Base-by-base conservation (phyloP, 2,113 vertebrate genomes). In the Ammodramus savannarum region DNA sequence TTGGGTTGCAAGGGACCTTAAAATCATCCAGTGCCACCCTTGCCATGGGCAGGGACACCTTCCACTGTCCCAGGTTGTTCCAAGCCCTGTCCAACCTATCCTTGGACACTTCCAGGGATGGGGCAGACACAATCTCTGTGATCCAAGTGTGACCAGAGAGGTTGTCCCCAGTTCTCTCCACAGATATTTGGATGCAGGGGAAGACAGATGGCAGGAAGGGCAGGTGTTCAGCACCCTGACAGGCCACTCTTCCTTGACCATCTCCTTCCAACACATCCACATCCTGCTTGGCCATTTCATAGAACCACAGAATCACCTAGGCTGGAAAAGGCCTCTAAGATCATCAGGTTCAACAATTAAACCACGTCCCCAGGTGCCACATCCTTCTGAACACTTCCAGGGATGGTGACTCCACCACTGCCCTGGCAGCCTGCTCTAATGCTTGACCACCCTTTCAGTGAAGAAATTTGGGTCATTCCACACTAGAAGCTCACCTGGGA, bases 191-290 rank as follows among this genome's bases (percentile, higher is more conserved):
- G 15, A 31, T 66, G 26, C 49, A 22, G 16, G 18, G 52, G 76
- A 34, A 43, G 31, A 27, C 0, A 63, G 51, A 23, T 13, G 46
- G 29, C 7, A 93, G 55, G 29, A 46, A 72, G 23, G 11, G 1
- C 0, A 0, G 11, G 10, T 38, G 17, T 7, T 66, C 34, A 59
- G 36, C 36, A 16, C 27, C 9, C 13, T 6, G 2, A 11, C 43
- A 44, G 25, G 13, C 8, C 38, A 29, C 16, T 29, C 51, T 21
- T 65, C 19, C 14, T 38, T 3, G 31, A 61, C 8, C n/a, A 38
- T 2, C 26, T 75, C 27, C 20, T 81, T 74, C 41, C 36, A 74
- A 32, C 18, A 25, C 4, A 1, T 43, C 19, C 49, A 10, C 20
- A 13, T 32, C 12, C 46, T 44, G 5, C 20, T 59, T 36, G 51